Evolutionary conservation across 2,113 vertebrate genomes (phyloP).

Genomic region (Odocoileus virginianus): DNA sequence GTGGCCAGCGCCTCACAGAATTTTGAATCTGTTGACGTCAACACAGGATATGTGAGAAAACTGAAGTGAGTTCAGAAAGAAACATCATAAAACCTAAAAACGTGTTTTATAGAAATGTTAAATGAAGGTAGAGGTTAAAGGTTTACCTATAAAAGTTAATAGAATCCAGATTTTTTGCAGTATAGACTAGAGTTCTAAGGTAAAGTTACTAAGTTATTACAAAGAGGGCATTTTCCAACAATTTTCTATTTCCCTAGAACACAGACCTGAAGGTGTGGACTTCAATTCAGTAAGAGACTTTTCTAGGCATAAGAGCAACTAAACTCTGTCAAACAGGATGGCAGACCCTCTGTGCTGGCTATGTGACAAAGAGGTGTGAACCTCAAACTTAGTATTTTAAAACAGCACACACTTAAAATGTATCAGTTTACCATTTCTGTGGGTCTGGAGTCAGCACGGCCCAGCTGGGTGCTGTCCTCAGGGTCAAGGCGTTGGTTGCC

Average conservation of each 20-base stretch:
- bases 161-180: background rate
- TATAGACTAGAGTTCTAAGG: background rate
- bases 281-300: background rate
- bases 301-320: background rate
- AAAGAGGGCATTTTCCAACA: background rate
- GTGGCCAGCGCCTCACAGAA: background rate
- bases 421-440: background rate
- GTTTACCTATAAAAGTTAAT: background rate
- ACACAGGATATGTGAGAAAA: background rate
- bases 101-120: background rate
- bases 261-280: background rate
- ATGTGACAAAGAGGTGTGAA: background rate
- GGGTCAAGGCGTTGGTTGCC: rapidly evolving
- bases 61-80: background rate
- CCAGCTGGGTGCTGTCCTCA: background rate
- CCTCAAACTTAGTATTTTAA: background rate
- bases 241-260: background rate
- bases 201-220: background rate
- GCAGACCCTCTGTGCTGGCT: background rate
- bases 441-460: background rate
- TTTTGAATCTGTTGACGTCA: background rate
- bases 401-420: background rate
- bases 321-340: background rate
- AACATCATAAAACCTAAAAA: background rate
- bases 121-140: background rate